Percentiles rank a stretch among this genome's conserved stretches.
Conservation (phyloP, 2,888 invertebrate genomes). For the Dilophus febrilis region DNA sequence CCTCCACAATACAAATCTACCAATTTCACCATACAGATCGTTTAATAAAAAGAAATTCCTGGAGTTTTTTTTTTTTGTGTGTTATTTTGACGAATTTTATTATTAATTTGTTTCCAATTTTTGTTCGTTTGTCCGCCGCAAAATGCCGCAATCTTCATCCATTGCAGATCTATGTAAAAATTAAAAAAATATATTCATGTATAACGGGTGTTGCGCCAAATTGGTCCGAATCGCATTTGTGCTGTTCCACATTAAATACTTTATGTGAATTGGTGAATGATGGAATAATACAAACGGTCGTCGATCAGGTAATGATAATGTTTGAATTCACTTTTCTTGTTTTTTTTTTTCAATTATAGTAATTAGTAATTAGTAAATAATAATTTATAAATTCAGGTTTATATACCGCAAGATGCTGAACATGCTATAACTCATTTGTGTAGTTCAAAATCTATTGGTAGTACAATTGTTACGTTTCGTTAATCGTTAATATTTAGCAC, state of each 20-base stretch:
- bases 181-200: conserved; percentile 3
- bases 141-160: too few relatives aligned
- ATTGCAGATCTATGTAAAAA: conserved; percentile 6
- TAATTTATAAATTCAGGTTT: conserved; percentile 1
- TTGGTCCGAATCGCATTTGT: conserved; percentile 23
- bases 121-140: too few relatives aligned
- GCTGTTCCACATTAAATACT: conserved; percentile 22
- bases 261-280: conserved; percentile 33
- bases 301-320: conserved; percentile 31
- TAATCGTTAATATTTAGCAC: too few relatives aligned
- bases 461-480: conserved; percentile 32
- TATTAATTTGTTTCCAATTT: too few relatives aligned
- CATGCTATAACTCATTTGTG: conserved; percentile 30
- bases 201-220: conserved; percentile 2
- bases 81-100: too few relatives aligned
- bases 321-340: not conserved
- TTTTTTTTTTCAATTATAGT: not conserved
- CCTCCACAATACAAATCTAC: too few relatives aligned
- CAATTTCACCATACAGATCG: too few relatives aligned
- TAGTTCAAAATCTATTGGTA: conserved; percentile 29
- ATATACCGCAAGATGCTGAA: conserved; percentile 28
- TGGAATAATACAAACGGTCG: conserved; percentile 37
- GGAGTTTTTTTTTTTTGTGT: not conserved
- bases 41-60: too few relatives aligned
- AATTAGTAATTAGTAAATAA: not conserved